Evolutionary conservation across 2,888 invertebrate species (phyloP), one percentile per base, ranked within the genome.

Genomic region (Trissolcus brochymenae): DNA sequence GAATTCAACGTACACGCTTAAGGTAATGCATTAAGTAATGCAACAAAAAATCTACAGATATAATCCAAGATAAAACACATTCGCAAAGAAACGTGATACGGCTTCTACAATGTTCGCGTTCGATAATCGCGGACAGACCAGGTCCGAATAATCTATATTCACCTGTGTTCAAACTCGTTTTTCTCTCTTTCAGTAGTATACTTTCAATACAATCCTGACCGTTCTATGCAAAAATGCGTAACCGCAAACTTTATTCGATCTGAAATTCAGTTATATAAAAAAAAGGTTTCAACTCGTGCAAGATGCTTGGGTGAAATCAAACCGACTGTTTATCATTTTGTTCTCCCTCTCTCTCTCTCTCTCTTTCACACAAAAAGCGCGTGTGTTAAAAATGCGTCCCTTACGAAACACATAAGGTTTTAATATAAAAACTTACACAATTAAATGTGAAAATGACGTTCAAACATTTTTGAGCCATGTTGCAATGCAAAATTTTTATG

Each of bases 371-470:
- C n/a, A 21, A 1, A 21, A 21, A 2, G 21, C 6, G 6, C 25
- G 25, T 17, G 49, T 21, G 6, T 46, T 57, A 72, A 72, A 59
- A 54, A 16, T 21, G 17, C 4, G 6, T 41, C 49, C 9, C 40
- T 66, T 49, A 21, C 61, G 66, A 66, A 73, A 73, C 35, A 6
- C 29, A 2, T 6, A 6, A 25, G 25, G 17, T 55, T 21, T 29
- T 61, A 66, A 66, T 60, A 56, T 61, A 66, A 73, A 66, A n/a
- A n/a, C n/a, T n/a, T 16, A 29, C 49, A 60, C 55, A 73, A 61
- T 66, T 65, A 73, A 66, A 73, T 56, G 61, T 17, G 57, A 73
- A 60, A 72, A 65, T 55, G 55, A 61, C 60, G 35, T 59, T 21
- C 35, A 54, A 73, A 61, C 29, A 73, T 72, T 72, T n/a, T 72